Evolutionary conservation across 2,888 invertebrate genomes (phyloP).

Genomic region (Microctonus aethiopoides): DNA sequence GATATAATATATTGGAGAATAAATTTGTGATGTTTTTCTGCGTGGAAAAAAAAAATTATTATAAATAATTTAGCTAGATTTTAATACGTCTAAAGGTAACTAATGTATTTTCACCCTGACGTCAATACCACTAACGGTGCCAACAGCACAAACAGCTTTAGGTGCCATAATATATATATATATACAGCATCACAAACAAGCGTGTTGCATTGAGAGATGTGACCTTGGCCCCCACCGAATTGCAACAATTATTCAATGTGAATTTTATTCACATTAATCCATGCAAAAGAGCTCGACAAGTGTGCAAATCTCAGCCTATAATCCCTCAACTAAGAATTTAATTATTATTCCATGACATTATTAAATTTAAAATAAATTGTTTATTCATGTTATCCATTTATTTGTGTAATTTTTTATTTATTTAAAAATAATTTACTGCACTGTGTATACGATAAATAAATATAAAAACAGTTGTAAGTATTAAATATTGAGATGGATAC

Average conservation of each 20-base stretch:
- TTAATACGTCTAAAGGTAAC: conserved; percentile 12
- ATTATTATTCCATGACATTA: neutral
- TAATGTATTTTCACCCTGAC: conserved; percentile 11
- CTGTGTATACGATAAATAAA: neutral
- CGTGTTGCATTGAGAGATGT: conserved; percentile 14
- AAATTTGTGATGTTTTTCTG: neutral
- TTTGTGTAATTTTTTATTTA: neutral
- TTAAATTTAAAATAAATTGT: neutral
- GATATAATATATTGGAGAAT: too few relatives aligned
- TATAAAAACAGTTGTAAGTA: neutral
- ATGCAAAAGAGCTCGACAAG: conserved; percentile 1
- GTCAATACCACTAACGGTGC: conserved; percentile 14
- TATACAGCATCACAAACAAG: neutral
- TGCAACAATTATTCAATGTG: conserved; percentile 3
- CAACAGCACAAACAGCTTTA: neutral
- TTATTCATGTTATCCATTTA: neutral
- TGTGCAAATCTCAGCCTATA: neutral
- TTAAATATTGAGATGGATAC: neutral
- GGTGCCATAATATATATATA: neutral
- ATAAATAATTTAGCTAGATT: too few relatives aligned
- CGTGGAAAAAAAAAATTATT: neutral
- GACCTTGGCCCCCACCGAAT: conserved; percentile 28
- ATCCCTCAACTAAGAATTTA: neutral
- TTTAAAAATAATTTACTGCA: neutral
- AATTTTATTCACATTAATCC: conserved; percentile 21